Conservation (phyloP, 2,888 invertebrate species). For the Dasypogon diadema region DNA sequence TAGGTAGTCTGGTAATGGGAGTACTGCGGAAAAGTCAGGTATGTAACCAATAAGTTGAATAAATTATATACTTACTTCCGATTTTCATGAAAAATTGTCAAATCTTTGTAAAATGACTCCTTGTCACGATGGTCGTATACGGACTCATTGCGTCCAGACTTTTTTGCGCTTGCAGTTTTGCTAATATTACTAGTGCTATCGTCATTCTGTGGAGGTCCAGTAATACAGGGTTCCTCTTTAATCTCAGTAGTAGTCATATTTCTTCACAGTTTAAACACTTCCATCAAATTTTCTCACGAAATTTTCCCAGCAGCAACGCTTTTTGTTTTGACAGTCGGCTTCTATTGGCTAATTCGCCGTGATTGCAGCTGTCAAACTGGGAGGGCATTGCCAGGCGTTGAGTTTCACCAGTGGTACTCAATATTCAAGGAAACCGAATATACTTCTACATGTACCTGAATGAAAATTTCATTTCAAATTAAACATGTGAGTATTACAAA, state of each 20-base stretch:
- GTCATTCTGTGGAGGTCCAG: conserved; percentile 57
- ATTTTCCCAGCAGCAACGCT: not conserved
- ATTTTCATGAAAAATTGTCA: conserved; percentile 91
- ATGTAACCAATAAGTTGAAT: not conserved
- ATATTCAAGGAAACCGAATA: too few relatives aligned
- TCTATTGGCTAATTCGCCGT: conserved; percentile 24
- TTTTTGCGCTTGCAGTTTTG: conserved; percentile 53
- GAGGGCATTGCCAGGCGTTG: not conserved
- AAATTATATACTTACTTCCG: conserved; percentile 81
- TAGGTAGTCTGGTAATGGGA: conserved; percentile 73
- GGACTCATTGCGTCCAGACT: conserved; percentile 45
- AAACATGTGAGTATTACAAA: too few relatives aligned
- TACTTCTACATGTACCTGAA: too few relatives aligned
- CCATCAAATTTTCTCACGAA: conserved; percentile 6
- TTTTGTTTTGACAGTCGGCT: conserved; percentile 41
- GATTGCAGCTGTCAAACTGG: not conserved
- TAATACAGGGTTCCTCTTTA: conserved; percentile 58
- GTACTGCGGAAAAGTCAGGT: conserved; percentile 69
- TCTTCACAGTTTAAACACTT: not conserved
- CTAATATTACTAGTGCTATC: conserved; percentile 56
- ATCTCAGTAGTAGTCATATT: conserved; percentile 60
- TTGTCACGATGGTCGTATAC: conserved; percentile 54
- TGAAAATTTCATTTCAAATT: too few relatives aligned
- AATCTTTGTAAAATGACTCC: conserved; percentile 71
- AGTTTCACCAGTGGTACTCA: not conserved